Percentiles rank a stretch among this genome's conserved stretches.
These are phyloP conservation scores for Esox lucius DNA, from an alignment of 2,797 vertebrate species.

Conservation along the genomic window DNA sequence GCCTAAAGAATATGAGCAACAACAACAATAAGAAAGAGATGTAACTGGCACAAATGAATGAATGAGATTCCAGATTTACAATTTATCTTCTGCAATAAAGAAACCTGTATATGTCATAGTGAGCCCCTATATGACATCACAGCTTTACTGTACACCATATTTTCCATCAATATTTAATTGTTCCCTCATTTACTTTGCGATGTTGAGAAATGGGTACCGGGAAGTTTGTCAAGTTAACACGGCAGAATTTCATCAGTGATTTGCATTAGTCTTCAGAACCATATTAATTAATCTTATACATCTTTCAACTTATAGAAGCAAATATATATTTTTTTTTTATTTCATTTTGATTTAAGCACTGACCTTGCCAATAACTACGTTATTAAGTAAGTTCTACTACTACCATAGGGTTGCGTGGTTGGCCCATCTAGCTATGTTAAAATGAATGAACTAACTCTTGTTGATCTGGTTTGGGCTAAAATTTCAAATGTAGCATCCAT, in stretches of 20 bases:
- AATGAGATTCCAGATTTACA: conserved; percentile 27
- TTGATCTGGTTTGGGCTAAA: no score
- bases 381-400: no score
- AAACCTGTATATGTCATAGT: conserved; percentile 39
- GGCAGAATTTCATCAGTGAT: background rate
- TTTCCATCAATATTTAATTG: background rate
- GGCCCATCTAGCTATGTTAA: no score
- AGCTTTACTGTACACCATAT: conserved; percentile 14
- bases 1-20: conserved; percentile 4
- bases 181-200: background rate
- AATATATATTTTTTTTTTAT: background rate
- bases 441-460: no score
- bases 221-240: background rate
- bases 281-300: background rate
- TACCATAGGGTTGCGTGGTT: no score
- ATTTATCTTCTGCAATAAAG: conserved; percentile 59
- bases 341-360: background rate
- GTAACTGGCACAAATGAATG: conserved; percentile 24
- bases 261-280: background rate
- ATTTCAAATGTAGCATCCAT: background rate
- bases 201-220: background rate
- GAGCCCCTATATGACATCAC: conserved; percentile 15
- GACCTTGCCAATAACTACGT: no score
- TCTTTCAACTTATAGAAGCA: no score
- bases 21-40: conserved; percentile 27